Evolutionary conservation across 2,888 invertebrate genomes (phyloP).

Genomic region (Strigamia maritima): DNA sequence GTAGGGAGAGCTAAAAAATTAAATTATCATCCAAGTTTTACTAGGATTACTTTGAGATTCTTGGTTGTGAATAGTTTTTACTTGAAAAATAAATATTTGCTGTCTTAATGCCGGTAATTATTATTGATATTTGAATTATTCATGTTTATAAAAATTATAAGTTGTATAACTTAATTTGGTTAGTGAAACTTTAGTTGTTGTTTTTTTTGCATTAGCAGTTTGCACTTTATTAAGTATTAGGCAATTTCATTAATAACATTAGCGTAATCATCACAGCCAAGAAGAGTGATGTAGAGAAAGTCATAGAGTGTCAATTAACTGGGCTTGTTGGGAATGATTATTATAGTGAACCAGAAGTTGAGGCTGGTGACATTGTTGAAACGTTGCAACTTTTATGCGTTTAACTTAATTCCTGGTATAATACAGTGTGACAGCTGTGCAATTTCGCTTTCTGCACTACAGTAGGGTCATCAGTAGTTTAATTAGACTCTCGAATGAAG

Average conservation of each 20-base stretch:
- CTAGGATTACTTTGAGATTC: not conserved
- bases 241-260: conserved; percentile 1
- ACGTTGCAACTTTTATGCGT: not conserved
- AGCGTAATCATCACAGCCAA: not conserved
- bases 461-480: conserved; percentile 13
- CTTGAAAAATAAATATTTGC: not conserved
- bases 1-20: not conserved
- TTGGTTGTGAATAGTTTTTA: not conserved
- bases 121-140: not conserved
- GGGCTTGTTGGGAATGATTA: not conserved
- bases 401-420: conserved; percentile 1
- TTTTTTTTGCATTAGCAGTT: too few relatives aligned
- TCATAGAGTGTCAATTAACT: not conserved
- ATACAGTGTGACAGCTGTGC: conserved; percentile 5
- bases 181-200: too few relatives aligned
- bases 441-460: not conserved
- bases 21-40: not conserved
- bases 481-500: conserved; percentile 24
- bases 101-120: not conserved
- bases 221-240: too few relatives aligned
- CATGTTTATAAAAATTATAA: too few relatives aligned
- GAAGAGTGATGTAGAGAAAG: not conserved
- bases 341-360: not conserved
- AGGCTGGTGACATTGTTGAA: not conserved
- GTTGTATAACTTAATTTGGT: too few relatives aligned